Evolutionary conservation across 2,888 invertebrate genomes (phyloP).

Genomic region (Sturmia bella): DNA sequence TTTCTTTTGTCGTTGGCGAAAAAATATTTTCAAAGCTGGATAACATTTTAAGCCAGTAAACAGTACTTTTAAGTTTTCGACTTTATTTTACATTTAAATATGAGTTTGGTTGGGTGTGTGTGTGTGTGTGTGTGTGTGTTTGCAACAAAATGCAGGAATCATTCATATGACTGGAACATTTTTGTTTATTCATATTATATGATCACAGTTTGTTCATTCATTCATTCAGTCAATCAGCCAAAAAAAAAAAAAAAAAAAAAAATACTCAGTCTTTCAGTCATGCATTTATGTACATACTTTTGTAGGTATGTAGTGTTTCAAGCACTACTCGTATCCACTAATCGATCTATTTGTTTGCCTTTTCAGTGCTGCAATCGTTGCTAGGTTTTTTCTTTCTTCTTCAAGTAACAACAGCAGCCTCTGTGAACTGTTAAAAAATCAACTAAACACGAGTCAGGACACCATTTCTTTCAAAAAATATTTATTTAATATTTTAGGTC

Average conservation of each 20-base stretch:
- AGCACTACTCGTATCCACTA: constrained; percentile 22
- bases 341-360: constrained; percentile 48
- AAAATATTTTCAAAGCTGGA: constrained; percentile 61
- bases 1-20: constrained; percentile 74
- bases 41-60: constrained; percentile 26
- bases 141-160: constrained; percentile 1
- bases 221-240: constrained; percentile 15
- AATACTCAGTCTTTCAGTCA: constrained; percentile 24
- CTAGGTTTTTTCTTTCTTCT: no score
- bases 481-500: no score
- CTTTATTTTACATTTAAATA: constrained; percentile 14
- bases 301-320: no score
- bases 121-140: constrained; percentile 10
- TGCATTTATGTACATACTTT: no score
- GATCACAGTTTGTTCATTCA: constrained; percentile 16
- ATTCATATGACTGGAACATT: constrained; percentile 51
- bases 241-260: no score
- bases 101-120: neutral
- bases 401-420: constrained; percentile 30
- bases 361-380: constrained; percentile 36
- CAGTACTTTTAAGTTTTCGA: constrained; percentile 22
- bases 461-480: no score
- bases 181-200: constrained; percentile 21
- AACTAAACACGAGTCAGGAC: neutral
- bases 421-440: no score